phyloP scores from a whole-genome alignment of 2,113 vertebrate genomes.

The Xiphophorus hellerii region DNA sequence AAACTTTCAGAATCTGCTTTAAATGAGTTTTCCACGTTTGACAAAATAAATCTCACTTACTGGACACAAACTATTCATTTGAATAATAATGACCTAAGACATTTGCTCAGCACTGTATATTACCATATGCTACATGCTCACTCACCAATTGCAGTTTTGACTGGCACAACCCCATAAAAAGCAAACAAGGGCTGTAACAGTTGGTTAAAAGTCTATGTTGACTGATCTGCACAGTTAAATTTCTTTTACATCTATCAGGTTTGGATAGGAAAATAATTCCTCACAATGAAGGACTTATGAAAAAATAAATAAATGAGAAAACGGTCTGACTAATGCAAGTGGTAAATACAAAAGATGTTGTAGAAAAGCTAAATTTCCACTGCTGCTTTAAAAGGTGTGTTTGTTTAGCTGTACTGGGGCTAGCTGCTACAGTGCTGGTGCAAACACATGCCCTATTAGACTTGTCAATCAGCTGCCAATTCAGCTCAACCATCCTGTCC shows the following conservation, averaged over 20 bases:
- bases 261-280: no score
- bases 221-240: no score
- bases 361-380: background rate
- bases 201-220: no score
- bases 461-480: slow-evolving; percentile 59
- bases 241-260: no score
- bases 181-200: background rate
- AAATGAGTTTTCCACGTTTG: background rate
- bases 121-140: background rate
- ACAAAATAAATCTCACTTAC: background rate
- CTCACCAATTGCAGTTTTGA: background rate
- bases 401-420: slow-evolving; percentile 12
- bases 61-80: background rate
- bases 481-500: slow-evolving; percentile 34
- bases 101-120: background rate
- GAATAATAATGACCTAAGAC: background rate
- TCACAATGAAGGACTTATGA: no score
- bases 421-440: slow-evolving; percentile 34
- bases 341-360: background rate
- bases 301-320: no score
- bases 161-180: background rate
- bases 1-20: background rate
- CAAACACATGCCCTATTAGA: slow-evolving; percentile 52
- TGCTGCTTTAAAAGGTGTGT: slow-evolving; percentile 19
- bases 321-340: background rate